These are phyloP conservation scores for Drosophila flavopinicola DNA, from an alignment of 2,888 invertebrate genomes.

Conservation along the genomic window DNA sequence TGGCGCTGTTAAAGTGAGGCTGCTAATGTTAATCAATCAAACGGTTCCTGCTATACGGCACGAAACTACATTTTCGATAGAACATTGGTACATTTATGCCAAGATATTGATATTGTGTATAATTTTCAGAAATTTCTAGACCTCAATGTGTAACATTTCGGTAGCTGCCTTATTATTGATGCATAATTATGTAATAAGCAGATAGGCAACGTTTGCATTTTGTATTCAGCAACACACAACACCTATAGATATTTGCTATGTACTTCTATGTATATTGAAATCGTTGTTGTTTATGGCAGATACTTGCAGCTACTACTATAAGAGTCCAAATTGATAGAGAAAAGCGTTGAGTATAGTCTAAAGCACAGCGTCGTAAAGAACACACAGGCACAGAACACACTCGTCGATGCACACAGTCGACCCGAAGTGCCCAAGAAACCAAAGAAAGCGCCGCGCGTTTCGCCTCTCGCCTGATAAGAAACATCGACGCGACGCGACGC, in stretches of 20 bases:
- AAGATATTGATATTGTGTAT: background rate
- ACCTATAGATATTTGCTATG: constrained; percentile 3
- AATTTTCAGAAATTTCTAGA: background rate
- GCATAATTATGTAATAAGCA: constrained; percentile 35
- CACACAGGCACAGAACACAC: constrained; percentile 3
- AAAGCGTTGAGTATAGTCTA: constrained; percentile 13
- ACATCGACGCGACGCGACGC: constrained; percentile 28
- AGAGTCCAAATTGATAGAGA: constrained; percentile 31
- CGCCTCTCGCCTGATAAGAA: constrained; percentile 51
- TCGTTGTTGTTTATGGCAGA: constrained; percentile 20
- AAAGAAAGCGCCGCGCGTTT: constrained; percentile 58
- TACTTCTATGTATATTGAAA: constrained; percentile 13
- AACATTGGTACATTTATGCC: background rate
- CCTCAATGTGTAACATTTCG: constrained; percentile 23
- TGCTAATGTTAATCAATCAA: background rate
- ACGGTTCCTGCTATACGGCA: background rate
- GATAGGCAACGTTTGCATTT: constrained; percentile 24
- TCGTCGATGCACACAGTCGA: constrained; percentile 27
- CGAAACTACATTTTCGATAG: background rate
- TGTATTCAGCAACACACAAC: constrained; percentile 5
- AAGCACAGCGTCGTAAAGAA: constrained; percentile 21
- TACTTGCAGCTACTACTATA: constrained; percentile 25
- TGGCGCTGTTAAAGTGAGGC: constrained; percentile 1
- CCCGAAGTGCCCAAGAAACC: constrained; percentile 26
- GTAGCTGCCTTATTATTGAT: constrained; percentile 24